Evolutionary conservation across 2,113 vertebrate species (phyloP), one percentile per base, ranked within the genome.

Genomic region (Clarias gariepinus): DNA sequence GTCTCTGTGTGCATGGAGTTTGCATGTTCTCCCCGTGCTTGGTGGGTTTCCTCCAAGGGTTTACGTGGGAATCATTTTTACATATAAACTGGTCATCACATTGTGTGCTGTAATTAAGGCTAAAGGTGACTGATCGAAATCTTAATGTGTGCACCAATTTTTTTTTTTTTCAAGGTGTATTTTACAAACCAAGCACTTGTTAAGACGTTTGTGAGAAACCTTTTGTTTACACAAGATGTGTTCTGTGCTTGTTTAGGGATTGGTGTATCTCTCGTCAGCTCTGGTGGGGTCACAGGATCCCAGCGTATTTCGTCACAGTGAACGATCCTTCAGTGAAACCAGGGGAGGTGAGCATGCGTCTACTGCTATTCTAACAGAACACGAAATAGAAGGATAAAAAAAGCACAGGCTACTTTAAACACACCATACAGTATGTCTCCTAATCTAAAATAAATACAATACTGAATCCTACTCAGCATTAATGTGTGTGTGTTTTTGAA

Each of bases 181-280:
- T 3, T 76, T 47, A 11, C 71, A 74, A 12, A n/a, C 68, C 71
- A 52, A 25, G 11, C 36, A 47, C 21, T 2, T 18, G 15, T 33
- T 47, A 9, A 33, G 30, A 23, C 3, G 30, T 33, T 21, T 19
- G 16, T 53, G 47, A 55, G 6, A n/a, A n/a, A 15, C 41, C 53
- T 58, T 16, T 19, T 41, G 21, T 61, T 15, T 81, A 36, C 30
- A 36, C 1, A 0, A 18, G 2, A 13, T 81, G 5, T 64, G 81
- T 81, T 9, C 1, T 78, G 2, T 47, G 18, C 21, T 28, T 71
- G 10, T 41, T 19, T 88, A 97, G 96, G 91, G 96, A 97, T 91
- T 98, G 97, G 97, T 98, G 97, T 61, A 95, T 97, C 89, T 98
- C 97, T 57, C 95, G 97, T 36, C 97, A 98, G 93, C 94, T 98